Percentiles rank a stretch among this genome's conserved stretches.
Evolutionary conservation across 2,888 invertebrate genomes (phyloP).

Genomic region (Drosophila pseudotalamancana): DNA sequence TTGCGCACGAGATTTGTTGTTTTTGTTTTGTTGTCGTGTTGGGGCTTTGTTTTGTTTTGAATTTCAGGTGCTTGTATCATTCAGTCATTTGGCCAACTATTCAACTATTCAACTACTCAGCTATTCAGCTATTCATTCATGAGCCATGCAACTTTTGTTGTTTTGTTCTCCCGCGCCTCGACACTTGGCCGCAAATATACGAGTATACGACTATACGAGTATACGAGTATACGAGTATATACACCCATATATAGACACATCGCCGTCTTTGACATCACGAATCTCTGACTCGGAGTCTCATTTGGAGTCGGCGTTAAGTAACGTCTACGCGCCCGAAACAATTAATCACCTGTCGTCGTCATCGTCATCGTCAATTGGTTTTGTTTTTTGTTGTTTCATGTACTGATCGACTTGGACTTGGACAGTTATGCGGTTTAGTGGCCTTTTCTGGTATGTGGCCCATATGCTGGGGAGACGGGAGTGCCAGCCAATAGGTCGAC

Average conservation of each 20-base stretch:
- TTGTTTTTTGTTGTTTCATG: conserved; percentile 55
- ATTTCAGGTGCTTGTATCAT: conserved; percentile 79
- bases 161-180: conserved; percentile 57
- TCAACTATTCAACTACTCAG: conserved; percentile 65
- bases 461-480: conserved; percentile 27
- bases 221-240: too few species aligned
- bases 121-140: conserved; percentile 75
- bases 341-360: conserved; percentile 81
- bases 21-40: conserved; percentile 48
- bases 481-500: conserved; percentile 29
- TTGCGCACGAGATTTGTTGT: conserved; percentile 70
- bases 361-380: conserved; percentile 60
- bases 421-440: conserved; percentile 74
- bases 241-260: conserved; percentile 45
- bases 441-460: conserved; percentile 68
- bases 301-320: conserved; percentile 71
- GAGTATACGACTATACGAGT: conserved; percentile 3
- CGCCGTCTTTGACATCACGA: conserved; percentile 66
- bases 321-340: conserved; percentile 74
- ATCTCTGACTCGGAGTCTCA: conserved; percentile 32
- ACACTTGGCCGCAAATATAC: conserved; percentile 53
- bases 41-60: conserved; percentile 73
- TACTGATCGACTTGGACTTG: conserved; percentile 46
- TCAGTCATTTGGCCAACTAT: conserved; percentile 74
- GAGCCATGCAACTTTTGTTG: conserved; percentile 69